Evolutionary conservation across 2,797 vertebrate genomes (phyloP).

Genomic region (Sylvia borin): DNA sequence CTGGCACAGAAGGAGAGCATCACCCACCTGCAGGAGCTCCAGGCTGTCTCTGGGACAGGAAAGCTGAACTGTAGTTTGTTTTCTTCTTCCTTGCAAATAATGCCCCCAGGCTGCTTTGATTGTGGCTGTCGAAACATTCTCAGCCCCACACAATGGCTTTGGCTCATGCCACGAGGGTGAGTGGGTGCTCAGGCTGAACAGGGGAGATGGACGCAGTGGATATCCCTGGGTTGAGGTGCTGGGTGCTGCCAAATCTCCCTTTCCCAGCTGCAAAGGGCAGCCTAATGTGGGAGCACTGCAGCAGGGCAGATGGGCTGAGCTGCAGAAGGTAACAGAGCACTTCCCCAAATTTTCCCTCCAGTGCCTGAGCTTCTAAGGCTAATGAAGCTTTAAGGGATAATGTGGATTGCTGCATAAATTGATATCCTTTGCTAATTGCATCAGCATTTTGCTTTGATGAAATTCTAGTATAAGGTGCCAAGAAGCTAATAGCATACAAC

Average conservation of each 20-base stretch:
- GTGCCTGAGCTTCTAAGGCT: slow-evolving; percentile 42
- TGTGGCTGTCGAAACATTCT: background rate
- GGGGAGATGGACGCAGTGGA: background rate
- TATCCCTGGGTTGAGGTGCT: background rate
- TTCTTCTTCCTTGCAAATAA: background rate
- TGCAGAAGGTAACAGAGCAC: slow-evolving; percentile 3
- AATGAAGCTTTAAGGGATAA: slow-evolving; percentile 62
- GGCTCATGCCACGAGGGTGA: accelerated
- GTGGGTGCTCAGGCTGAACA: background rate
- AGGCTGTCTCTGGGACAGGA: background rate
- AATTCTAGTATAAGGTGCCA: slow-evolving; percentile 12
- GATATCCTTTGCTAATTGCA: slow-evolving; percentile 65
- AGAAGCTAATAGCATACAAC: slow-evolving; percentile 21
- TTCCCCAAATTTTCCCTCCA: slow-evolving; percentile 2
- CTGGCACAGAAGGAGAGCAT: background rate
- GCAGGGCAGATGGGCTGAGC: slow-evolving; percentile 18
- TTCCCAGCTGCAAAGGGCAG: background rate
- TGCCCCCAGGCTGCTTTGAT: background rate
- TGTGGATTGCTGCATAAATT: slow-evolving; percentile 50
- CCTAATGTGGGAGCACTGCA: accelerated
- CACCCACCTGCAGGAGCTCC: background rate
- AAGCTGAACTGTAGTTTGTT: background rate
- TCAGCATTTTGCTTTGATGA: slow-evolving; percentile 54
- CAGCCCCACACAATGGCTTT: background rate
- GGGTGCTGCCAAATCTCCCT: background rate